Percentiles rank a stretch among this genome's conserved stretches.
These are phyloP conservation scores for Malacosoma neustria DNA, from an alignment of 2,888 invertebrate species.

Conservation along the genomic window DNA sequence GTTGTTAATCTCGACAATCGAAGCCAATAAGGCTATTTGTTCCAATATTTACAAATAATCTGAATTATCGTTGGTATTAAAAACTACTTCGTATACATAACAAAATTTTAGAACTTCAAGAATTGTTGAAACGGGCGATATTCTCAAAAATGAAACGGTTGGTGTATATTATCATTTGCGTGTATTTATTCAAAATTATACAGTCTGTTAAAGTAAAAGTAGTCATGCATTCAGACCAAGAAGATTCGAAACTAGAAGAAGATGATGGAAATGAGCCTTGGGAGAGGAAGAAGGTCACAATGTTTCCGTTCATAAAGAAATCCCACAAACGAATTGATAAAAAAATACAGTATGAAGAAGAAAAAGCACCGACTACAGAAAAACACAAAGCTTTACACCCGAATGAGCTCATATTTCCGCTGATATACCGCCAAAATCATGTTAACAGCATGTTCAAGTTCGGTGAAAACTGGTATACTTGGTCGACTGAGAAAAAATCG, in stretches of 20 bases:
- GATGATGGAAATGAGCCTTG: constrained; percentile 36
- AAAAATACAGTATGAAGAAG: constrained; percentile 37
- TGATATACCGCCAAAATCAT: constrained; percentile 55
- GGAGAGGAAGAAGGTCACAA: constrained; percentile 30
- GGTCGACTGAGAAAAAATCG: constrained; percentile 51
- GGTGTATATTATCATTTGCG: constrained; percentile 21
- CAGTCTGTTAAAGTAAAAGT: constrained; percentile 57
- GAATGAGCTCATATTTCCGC: constrained; percentile 56
- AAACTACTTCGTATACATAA: constrained; percentile 5
- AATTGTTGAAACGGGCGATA: constrained; percentile 4
- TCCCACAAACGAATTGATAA: constrained; percentile 25
- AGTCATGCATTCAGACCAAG: constrained; percentile 54
- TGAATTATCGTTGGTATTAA: constrained; percentile 9
- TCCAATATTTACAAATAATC: constrained; percentile 6
- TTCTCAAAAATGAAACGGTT: constrained; percentile 28
- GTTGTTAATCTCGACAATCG: too few species aligned
- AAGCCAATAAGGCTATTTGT: too few species aligned
- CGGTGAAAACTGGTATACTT: constrained; percentile 64
- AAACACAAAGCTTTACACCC: constrained; percentile 43
- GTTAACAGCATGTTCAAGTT: constrained; percentile 66
- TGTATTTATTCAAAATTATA: constrained; percentile 28
- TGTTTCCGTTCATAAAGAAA: constrained; percentile 41
- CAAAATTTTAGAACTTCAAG: neutral
- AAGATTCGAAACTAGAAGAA: constrained; percentile 48
- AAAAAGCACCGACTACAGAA: constrained; percentile 32